Percentiles rank a stretch among this genome's conserved stretches.
Evolutionary conservation across 2,888 invertebrate species (phyloP).

Genomic region (Harpagoxenus sublaevis): DNA sequence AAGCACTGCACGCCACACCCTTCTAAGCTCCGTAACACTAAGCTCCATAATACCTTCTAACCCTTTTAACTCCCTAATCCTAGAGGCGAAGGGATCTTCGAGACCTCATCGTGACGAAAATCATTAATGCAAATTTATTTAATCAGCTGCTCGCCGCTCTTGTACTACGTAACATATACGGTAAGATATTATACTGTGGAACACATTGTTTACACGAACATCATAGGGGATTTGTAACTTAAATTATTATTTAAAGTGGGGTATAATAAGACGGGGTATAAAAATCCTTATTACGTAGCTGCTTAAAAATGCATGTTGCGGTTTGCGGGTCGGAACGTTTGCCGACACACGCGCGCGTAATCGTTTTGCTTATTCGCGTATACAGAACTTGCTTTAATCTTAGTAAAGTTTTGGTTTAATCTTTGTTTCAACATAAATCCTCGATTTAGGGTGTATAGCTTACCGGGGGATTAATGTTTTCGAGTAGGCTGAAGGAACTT

Average conservation of each 20-base stretch:
- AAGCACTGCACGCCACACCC: slow-evolving; percentile 40
- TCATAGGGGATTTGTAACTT: slow-evolving; percentile 35
- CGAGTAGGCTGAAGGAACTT: slow-evolving; percentile 66
- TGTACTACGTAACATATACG: neutral
- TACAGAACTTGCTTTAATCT: slow-evolving; percentile 65
- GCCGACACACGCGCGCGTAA: neutral
- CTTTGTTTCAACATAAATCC: slow-evolving; percentile 73
- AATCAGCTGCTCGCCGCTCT: slow-evolving; percentile 50
- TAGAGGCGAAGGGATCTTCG: slow-evolving; percentile 60
- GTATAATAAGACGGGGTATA: neutral
- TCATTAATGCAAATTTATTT: slow-evolving; percentile 71
- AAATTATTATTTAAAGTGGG: slow-evolving; percentile 37
- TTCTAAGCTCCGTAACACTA: slow-evolving; percentile 51
- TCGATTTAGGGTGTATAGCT: slow-evolving; percentile 69
- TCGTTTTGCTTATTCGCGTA: slow-evolving; percentile 52
- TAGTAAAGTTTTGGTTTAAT: slow-evolving; percentile 70
- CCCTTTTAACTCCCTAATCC: slow-evolving; percentile 70
- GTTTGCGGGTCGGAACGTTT: neutral
- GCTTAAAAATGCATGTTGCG: slow-evolving; percentile 31
- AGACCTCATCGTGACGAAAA: slow-evolving; percentile 67
- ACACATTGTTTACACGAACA: slow-evolving; percentile 21
- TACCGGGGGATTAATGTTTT: slow-evolving; percentile 73
- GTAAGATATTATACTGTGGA: slow-evolving; percentile 14
- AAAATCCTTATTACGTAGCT: slow-evolving; percentile 8
- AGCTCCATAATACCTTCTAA: slow-evolving; percentile 65